Conservation (phyloP, 2,888 invertebrate species). For the Galerucella calmariensis region DNA sequence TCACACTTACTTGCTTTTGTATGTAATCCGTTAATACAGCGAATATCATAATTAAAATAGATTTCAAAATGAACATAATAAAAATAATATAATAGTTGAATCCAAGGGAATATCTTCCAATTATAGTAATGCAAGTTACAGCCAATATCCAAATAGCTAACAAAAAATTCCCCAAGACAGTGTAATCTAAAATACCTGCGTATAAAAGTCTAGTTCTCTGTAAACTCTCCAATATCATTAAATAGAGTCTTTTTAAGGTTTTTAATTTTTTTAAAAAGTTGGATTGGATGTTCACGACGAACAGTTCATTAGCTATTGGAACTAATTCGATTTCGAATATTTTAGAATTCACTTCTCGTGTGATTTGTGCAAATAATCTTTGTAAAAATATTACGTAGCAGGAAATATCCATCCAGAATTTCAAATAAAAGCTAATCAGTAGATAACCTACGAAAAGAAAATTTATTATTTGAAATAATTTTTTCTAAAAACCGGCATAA, state of each 20-base stretch:
- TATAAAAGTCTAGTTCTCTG: slow-evolving; percentile 26
- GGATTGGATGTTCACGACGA: not conserved
- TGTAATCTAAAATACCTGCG: not conserved
- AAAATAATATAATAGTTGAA: slow-evolving; percentile 14
- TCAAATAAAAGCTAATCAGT: slow-evolving; percentile 23
- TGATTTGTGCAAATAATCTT: slow-evolving; percentile 28
- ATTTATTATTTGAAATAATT: no score
- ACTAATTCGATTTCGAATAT: not conserved
- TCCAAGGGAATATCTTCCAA: slow-evolving; percentile 15
- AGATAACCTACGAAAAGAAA: slow-evolving; percentile 23
- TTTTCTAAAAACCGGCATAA: not conserved
- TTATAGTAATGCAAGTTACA: slow-evolving; percentile 22
- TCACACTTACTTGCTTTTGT: slow-evolving; percentile 22
- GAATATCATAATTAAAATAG: not conserved
- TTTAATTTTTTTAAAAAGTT: slow-evolving; percentile 36
- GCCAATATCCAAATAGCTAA: slow-evolving; percentile 33
- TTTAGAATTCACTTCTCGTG: slow-evolving; percentile 22
- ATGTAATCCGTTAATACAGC: slow-evolving; percentile 12
- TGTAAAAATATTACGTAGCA: slow-evolving; percentile 21
- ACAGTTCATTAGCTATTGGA: not conserved
- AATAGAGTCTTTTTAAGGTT: slow-evolving; percentile 36
- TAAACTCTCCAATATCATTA: slow-evolving; percentile 35
- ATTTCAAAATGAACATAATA: slow-evolving; percentile 17
- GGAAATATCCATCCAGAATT: slow-evolving; percentile 27
- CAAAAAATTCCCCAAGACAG: slow-evolving; percentile 32